Conservation (phyloP, 1,140 invertebrate species). For the Zophobas morio region DNA sequence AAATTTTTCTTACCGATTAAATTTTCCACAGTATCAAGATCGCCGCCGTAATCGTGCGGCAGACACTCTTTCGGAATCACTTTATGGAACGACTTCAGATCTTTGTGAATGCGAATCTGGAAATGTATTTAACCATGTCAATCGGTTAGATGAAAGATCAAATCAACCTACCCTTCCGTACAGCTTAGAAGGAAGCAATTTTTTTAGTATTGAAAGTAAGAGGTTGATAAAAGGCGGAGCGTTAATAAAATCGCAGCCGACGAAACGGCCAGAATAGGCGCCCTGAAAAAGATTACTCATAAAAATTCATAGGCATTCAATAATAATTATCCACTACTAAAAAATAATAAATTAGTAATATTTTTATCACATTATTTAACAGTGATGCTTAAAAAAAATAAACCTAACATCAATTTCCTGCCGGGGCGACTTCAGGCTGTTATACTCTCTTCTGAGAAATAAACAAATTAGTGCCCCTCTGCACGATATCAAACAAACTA, state of each 20-base stretch:
- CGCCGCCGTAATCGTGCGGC: conserved; percentile 31
- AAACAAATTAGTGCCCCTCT: no score
- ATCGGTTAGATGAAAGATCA: background rate
- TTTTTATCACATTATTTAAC: no score
- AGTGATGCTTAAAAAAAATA: no score
- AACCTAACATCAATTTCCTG: no score
- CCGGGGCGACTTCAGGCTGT: no score
- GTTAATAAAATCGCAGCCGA: conserved; percentile 36
- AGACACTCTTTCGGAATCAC: conserved; percentile 31
- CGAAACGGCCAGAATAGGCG: conserved; percentile 28
- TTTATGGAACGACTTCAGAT: conserved; percentile 40
- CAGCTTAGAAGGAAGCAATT: conserved; percentile 29
- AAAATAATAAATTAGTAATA: no score
- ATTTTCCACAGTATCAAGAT: conserved; percentile 25
- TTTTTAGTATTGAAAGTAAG: conserved; percentile 33
- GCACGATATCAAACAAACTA: no score
- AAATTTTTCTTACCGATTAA: conserved; percentile 16
- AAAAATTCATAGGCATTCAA: background rate
- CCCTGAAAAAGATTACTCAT: background rate
- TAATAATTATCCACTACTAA: background rate
- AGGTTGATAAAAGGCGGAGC: conserved; percentile 40
- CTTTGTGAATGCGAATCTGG: conserved; percentile 41
- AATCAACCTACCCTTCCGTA: conserved; percentile 27
- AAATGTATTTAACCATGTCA: conserved; percentile 28
- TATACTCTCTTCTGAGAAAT: no score